A percentile compares a stretch with the other conserved stretches of the same genome.
These are phyloP conservation scores for Pteropus rufus DNA, from an alignment of 2,797 vertebrate genomes.

Conservation along the genomic window DNA sequence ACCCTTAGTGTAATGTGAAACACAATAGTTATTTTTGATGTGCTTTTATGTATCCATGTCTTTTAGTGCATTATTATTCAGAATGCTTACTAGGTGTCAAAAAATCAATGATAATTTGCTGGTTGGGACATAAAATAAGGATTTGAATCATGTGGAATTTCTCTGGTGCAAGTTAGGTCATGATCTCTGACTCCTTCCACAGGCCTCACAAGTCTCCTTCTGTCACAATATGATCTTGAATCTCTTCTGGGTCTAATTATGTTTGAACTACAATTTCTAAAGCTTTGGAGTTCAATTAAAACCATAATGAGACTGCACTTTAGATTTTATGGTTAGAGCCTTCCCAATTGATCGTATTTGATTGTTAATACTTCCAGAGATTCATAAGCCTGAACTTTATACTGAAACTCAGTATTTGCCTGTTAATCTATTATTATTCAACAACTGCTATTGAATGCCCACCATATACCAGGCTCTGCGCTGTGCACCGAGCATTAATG, in stretches of 20 bases:
- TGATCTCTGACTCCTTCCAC: not conserved
- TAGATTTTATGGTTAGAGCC: not conserved
- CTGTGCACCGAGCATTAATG: not conserved
- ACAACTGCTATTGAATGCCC: not conserved
- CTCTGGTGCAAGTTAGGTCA: not conserved
- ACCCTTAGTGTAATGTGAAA: not conserved
- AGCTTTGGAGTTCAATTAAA: not conserved
- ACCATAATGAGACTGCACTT: not conserved
- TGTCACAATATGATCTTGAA: not conserved
- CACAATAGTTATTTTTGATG: not conserved
- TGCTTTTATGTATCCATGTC: not conserved
- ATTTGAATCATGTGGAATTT: not conserved
- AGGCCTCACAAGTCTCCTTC: not conserved
- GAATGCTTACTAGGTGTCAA: not conserved
- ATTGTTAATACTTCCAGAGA: not conserved
- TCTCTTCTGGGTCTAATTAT: slow-evolving; percentile 3
- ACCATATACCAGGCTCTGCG: not conserved
- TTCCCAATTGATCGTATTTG: not conserved
- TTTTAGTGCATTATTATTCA: slow-evolving; percentile 13
- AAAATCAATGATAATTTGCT: not conserved
- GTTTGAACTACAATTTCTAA: slow-evolving; percentile 12
- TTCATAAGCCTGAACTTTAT: not conserved
- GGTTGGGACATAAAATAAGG: not conserved
- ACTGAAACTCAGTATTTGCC: not conserved
- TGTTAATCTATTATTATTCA: not conserved